phyloP scores from a whole-genome alignment of 2,888 invertebrate species.

The Aethes cnicana region DNA sequence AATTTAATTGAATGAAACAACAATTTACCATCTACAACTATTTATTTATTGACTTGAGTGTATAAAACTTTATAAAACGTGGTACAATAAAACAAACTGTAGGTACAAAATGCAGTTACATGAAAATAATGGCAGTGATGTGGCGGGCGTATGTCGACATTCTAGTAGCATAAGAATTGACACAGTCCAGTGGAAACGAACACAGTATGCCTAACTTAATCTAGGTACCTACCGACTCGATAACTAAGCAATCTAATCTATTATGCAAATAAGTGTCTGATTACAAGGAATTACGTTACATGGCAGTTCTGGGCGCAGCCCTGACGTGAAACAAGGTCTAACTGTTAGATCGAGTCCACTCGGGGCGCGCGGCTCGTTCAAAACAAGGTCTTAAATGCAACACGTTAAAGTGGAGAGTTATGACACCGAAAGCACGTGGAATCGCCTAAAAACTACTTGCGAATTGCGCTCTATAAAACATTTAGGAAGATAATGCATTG shows the following conservation, averaged over 20 bases:
- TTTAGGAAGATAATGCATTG: conserved; percentile 5
- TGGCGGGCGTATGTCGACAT: conserved; percentile 83
- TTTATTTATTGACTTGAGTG: conserved; percentile 67
- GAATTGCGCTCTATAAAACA: conserved; percentile 34
- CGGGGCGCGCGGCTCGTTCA: conserved; percentile 51
- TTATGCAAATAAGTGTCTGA: conserved; percentile 63
- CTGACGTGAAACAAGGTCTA: conserved; percentile 75
- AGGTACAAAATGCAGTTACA: conserved; percentile 53
- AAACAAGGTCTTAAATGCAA: conserved; percentile 47
- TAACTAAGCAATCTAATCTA: conserved; percentile 64
- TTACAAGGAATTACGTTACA: conserved; percentile 51
- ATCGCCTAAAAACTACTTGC: conserved; percentile 40
- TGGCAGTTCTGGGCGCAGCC: conserved; percentile 48
- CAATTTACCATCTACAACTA: conserved; percentile 71
- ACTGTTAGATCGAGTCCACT: conserved; percentile 73
- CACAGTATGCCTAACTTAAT: conserved; percentile 62
- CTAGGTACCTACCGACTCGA: conserved; percentile 42
- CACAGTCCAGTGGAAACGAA: conserved; percentile 82
- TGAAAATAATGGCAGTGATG: conserved; percentile 68
- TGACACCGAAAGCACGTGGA: conserved; percentile 52
- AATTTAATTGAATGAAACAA: conserved; percentile 78
- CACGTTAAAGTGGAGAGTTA: conserved; percentile 36
- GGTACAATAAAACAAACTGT: conserved; percentile 44
- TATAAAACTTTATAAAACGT: conserved; percentile 71
- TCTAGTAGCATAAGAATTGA: conserved; percentile 86